Conservation (phyloP, 2,797 vertebrate species). For the Saxicola maurus region DNA sequence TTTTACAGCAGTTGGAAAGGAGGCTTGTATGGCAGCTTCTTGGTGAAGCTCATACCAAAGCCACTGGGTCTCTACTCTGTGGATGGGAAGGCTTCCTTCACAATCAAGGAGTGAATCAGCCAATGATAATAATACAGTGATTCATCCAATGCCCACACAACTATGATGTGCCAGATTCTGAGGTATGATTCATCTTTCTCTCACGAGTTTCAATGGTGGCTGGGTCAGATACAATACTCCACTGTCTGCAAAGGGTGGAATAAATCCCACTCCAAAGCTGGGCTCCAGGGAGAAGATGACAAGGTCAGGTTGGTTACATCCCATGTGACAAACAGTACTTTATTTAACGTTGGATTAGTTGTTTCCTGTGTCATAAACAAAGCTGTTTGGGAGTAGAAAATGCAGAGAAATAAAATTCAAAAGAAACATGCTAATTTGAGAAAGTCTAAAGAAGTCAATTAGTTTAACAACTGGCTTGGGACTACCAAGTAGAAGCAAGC, state of each 20-base stretch:
- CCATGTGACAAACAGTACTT: background rate
- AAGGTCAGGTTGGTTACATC: background rate
- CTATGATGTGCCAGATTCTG: background rate
- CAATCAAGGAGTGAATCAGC: background rate
- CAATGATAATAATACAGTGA: background rate
- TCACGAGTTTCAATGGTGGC: background rate
- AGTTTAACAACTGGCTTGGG: background rate
- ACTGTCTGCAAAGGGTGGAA: background rate
- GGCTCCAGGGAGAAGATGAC: background rate
- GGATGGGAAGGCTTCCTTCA: background rate
- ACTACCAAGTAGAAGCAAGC: background rate
- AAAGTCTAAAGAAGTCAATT: background rate
- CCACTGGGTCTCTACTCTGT: background rate
- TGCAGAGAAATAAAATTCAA: background rate
- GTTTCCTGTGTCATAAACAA: background rate
- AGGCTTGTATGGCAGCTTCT: background rate
- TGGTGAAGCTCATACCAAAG: background rate
- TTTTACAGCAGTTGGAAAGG: background rate
- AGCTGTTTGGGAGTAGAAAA: background rate
- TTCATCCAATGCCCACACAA: background rate
- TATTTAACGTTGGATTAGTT: background rate
- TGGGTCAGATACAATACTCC: background rate
- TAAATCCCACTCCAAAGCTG: background rate
- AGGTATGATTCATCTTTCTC: background rate
- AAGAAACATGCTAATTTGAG: background rate